Conservation (phyloP, 1,140 invertebrate species). For the Aphis craccivora region DNA sequence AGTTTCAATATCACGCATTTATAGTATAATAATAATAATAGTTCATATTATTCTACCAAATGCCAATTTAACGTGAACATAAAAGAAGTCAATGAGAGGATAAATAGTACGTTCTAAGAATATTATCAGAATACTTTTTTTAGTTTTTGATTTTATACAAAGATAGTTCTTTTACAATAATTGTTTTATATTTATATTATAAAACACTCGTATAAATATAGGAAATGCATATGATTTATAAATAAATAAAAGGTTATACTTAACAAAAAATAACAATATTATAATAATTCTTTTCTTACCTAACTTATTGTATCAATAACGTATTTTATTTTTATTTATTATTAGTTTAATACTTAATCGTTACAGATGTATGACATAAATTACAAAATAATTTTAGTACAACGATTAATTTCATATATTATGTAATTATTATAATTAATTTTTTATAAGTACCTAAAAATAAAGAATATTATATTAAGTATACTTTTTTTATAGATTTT, state of each 20-base stretch:
- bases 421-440: neutral
- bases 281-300: neutral
- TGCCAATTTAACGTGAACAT: neutral
- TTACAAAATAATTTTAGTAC: neutral
- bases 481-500: neutral
- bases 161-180: neutral
- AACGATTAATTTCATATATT: neutral
- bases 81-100: neutral
- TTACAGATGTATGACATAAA: neutral
- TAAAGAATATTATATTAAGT: no score
- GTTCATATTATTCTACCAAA: neutral
- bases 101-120: neutral
- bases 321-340: neutral
- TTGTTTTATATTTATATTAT: neutral
- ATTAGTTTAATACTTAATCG: neutral
- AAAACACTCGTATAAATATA: neutral
- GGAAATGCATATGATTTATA: neutral
- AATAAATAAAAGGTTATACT: neutral
- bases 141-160: neutral
- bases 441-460: neutral
- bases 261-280: neutral
- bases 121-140: neutral
- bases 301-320: neutral
- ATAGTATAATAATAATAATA: neutral
- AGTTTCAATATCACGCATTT: constrained; percentile 41